A percentile compares a stretch with the other conserved stretches of the same genome.
phyloP scores from a whole-genome alignment of 2,888 invertebrate genomes.

The Melangyna quadrimaculata region DNA sequence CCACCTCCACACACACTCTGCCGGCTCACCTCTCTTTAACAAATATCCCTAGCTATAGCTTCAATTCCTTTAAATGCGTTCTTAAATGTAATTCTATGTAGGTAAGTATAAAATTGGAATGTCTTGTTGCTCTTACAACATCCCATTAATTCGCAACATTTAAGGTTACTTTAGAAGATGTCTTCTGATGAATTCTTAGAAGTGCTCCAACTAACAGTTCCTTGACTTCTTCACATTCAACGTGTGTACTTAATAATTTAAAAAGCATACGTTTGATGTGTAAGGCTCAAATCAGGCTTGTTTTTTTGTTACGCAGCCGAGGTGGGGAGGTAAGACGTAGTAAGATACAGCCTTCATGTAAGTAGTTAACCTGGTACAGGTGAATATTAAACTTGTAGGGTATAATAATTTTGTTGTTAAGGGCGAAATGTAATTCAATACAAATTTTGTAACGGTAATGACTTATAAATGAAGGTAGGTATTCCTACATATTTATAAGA shows the following conservation, averaged over 20 bases:
- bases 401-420: constrained; percentile 11
- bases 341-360: constrained; percentile 5
- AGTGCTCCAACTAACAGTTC: background rate
- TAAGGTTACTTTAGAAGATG: background rate
- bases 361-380: background rate
- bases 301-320: constrained; percentile 10
- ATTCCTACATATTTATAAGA: too few relatives aligned
- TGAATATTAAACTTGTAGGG: constrained; percentile 20
- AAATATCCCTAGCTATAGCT: background rate
- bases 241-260: constrained; percentile 56
- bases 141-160: constrained; percentile 38
- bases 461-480: background rate
- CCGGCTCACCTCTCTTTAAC: background rate
- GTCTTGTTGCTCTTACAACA: constrained; percentile 23
- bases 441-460: background rate
- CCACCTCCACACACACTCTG: constrained; percentile 17
- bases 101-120: background rate
- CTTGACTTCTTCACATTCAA: constrained; percentile 2
- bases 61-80: constrained; percentile 19
- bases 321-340: too few relatives aligned
- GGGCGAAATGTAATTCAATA: constrained; percentile 38
- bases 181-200: constrained; percentile 17
- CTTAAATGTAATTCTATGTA: constrained; percentile 4
- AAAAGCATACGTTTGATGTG: constrained; percentile 49
- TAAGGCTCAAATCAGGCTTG: background rate